A percentile compares a stretch with the other conserved stretches of the same genome.
Evolutionary conservation across 2,113 vertebrate genomes (phyloP).

Genomic region (Erythrolamprus reginae): DNA sequence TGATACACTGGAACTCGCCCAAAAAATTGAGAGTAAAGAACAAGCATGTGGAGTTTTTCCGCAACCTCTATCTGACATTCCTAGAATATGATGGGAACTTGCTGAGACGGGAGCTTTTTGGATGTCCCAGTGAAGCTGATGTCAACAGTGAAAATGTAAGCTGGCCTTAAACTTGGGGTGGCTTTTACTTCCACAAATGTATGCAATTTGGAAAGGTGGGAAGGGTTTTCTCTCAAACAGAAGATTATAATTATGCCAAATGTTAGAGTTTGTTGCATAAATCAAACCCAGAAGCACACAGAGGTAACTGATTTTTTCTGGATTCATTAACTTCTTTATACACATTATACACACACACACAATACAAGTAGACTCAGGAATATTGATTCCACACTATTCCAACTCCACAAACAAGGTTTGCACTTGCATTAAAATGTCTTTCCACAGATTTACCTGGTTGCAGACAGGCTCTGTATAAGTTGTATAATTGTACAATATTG

Average conservation of each 20-base stretch:
- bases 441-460: too few species aligned
- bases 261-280: too few species aligned
- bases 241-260: neutral
- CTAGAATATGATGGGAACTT: constrained; percentile 97
- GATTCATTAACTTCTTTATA: too few species aligned
- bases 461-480: too few species aligned
- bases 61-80: constrained; percentile 97
- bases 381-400: too few species aligned
- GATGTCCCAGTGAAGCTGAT: constrained; percentile 90
- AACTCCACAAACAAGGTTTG: too few species aligned
- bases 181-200: accelerated
- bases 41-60: constrained; percentile 98
- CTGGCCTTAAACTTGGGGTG: neutral
- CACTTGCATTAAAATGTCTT: too few species aligned
- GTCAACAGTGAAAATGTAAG: constrained; percentile 95
- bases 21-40: constrained; percentile 98
- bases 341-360: too few species aligned
- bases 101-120: constrained; percentile 89
- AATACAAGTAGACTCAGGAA: too few species aligned
- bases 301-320: too few species aligned
- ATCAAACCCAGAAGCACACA: too few species aligned
- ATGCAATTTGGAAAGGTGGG: accelerated
- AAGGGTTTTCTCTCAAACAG: neutral
- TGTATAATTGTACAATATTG: too few species aligned
- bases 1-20: constrained; percentile 99